Base-by-base conservation (phyloP, 2,888 invertebrate genomes). In the Aphidius colemani region DNA sequence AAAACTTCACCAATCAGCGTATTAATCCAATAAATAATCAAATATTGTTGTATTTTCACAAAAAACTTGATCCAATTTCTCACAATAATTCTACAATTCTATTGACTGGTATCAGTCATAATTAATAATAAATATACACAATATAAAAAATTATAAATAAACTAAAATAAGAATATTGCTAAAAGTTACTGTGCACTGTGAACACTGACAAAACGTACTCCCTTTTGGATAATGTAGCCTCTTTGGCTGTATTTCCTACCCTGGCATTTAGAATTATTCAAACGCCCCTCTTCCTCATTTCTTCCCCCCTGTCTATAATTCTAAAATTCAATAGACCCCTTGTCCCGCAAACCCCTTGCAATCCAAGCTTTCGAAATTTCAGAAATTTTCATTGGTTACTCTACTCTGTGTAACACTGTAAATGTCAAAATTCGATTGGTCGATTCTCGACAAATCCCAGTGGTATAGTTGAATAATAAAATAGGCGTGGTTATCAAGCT, bases 401-500 rank as follows among this genome's bases (percentile, higher is more conserved):
- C 46, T 57, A 57, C 53, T 30, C 61, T 48, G 9, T 41, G 30
- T 48, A 13, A 45, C 49, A 53, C 62, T 61, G 61, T 48, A 39
- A 49, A 50, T 53, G 69, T 44, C 30, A 59, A 5, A 7, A 43
- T 50, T 61, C 62, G 67, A 79, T 80, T 80, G 80, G 80, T 67
- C 71, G 70, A 66, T 66, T 63, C 69, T 70, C 72, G 77, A 79
- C 80, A 79, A 80, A 80, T 80, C 80, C 80, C 79, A 79, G 76
- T 75, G 77, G 79, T 72, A 76, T 77, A 75, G 45, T 74, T 77
- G 68, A 65, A 69, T 70, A 67, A 66, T 69, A 69, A 66, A 65
- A 70, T 71, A 72, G 78, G 78, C 79, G 79, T 75, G 72, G 74
- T 73, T 57, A 70, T 66, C 59, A 44, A 51, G 55, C 53, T 59